Base-by-base conservation (phyloP, 2,113 vertebrate genomes). In the Mesocricetus auratus region DNA sequence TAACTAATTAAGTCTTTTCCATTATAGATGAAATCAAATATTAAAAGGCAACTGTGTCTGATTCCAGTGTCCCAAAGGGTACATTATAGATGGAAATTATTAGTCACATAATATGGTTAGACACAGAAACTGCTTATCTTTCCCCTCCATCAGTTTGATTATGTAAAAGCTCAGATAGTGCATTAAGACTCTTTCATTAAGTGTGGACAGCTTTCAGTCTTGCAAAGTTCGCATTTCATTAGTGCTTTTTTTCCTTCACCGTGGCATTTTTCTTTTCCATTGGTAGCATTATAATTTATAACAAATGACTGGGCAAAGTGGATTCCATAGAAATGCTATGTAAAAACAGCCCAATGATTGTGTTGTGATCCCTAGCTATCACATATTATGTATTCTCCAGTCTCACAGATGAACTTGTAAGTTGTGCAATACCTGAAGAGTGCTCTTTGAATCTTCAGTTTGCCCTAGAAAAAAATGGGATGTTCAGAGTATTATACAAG, bases 91-190 rank as follows among this genome's bases (percentile, higher is more conserved):
- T 17, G 0, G 12, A 12, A 56, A 68, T 86, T 56, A 56, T 7
- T 56, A 50, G 19, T 56, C 73, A 58, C 5, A 45, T 45, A 71
- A 74, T 39, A 11, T 21, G 45, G 21, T 47, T 39, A 33, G 33
- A 81, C 42, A 5, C 1, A 12, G 24, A 71, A 56, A 7, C 39
- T 16, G 47, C 50, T 93, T 62, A 42, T 13, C 22, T 75, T 77
- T 93, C 8, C 19, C 42, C 17, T 66, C 26, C 58, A 60, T 15
- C 53, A 87, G 47, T 78, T 92, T 83, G 92, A 36, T 83, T 21
- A 74, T 82, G 12, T 77, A 60, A 92, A 82, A 93, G 10, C 10
- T 31, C 75, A 89, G 88, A 88, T 45, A 42, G 42, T 75, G 56
- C 13, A 24, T 79, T 71, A 50, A 64, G 1, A 90, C 58, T 81